Base-by-base conservation (phyloP, 1,140 invertebrate species). In the Physella acuta region DNA sequence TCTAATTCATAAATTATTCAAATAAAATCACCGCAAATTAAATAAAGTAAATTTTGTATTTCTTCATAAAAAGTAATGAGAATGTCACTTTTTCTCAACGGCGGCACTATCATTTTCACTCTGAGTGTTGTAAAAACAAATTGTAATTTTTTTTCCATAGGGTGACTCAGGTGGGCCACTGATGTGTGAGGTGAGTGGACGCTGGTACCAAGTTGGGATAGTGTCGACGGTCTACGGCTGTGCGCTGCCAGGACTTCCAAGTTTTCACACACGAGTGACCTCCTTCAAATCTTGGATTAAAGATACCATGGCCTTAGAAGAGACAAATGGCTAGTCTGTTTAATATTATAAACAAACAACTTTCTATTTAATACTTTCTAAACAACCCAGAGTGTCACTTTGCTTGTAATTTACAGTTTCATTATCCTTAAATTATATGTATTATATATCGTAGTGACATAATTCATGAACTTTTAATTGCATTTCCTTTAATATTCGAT, bases 201-300 rank as follows among this genome's bases (percentile, higher is more conserved):
- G 72, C 4, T 79, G 75, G 75, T 68, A 71, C n/a, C 78, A 79
- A 37, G 74, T 71, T n/a, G 90, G 89, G 2, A 83, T 91, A 24
- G 88, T 89, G 0, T 94, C 93, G 16, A 94, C 92, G 91, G 95
- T 94, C 30, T 93, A 94, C 76, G 92, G 92, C 37, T 97, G 94
- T 80, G 94, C 94, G 11, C 92, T 94, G 86, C 90, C 91, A n/a
- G 90, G 93, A 81, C 94, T 92, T 85, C 94, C 94, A 0, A 94
- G 94, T n/a, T 92, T 95, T 0, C 95, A 95, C 82, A 91, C 91
- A 0, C 87, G 91, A 73, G 89, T 93, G 39, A 89, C 90, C 24
- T 86, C 90, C 81, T 93, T 92, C 84, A 82, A 92, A 73, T 88
- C 90, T 16, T 94, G 93, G 93, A 93, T 94, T 77, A 73, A 62